phyloP scores from a whole-genome alignment of 2,113 vertebrate species.

The Noturus placidus region DNA sequence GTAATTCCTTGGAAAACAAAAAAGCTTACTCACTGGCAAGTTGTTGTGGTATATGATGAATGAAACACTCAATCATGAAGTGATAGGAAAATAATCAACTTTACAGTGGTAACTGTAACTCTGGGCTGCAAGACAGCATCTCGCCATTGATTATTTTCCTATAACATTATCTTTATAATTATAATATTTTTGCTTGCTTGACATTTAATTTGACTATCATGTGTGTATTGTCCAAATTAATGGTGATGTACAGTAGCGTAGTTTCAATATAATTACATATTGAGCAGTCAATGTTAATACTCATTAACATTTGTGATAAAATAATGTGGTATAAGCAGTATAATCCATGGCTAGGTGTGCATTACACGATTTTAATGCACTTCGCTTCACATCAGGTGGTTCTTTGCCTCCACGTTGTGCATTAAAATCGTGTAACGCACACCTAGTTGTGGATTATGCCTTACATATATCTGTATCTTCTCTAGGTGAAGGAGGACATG shows the following conservation, averaged over 20 bases:
- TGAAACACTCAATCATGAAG: neutral
- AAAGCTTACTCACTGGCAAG: neutral
- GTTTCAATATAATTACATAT: neutral
- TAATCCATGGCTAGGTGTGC: too few species aligned
- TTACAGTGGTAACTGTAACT: neutral
- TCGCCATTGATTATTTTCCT: neutral
- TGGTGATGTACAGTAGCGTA: neutral
- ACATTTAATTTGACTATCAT: neutral
- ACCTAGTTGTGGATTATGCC: too few species aligned
- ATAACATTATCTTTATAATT: neutral
- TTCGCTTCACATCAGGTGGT: too few species aligned
- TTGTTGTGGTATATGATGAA: neutral
- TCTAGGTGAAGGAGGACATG: slow-evolving; percentile 89
- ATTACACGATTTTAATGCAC: too few species aligned
- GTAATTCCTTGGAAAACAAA: neutral
- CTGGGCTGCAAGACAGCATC: neutral
- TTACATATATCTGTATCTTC: neutral
- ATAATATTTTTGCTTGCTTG: neutral
- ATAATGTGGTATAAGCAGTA: neutral
- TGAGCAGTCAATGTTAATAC: neutral
- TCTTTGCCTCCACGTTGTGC: too few species aligned
- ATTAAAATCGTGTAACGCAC: too few species aligned
- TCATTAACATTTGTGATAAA: neutral
- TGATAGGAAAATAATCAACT: neutral
- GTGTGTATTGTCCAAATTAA: neutral